Conservation (phyloP, 2,113 vertebrate genomes). For the Leuciscus idus region DNA sequence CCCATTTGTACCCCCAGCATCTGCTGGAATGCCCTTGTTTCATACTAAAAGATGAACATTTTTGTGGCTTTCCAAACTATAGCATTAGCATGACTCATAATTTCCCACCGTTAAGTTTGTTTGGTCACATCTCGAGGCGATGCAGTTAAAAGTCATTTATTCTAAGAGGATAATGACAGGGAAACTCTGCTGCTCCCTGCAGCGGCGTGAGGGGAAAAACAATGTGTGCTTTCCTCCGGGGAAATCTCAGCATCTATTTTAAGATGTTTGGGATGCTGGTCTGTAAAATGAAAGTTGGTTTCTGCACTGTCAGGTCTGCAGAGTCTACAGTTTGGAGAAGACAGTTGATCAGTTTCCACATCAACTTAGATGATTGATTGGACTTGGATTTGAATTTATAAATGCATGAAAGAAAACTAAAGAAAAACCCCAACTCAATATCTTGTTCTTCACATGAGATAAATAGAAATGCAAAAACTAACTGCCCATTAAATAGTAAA, state of each 20-base stretch:
- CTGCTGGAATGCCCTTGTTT: not conserved
- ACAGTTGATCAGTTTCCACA: not conserved
- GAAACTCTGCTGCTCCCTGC: conserved; percentile 6
- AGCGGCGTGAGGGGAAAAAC: not conserved
- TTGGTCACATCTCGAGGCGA: not conserved
- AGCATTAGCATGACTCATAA: conserved; percentile 26
- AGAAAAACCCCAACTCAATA: not conserved
- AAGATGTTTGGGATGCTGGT: conserved; percentile 1
- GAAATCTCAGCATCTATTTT: conserved; percentile 19
- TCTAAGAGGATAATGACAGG: conserved; percentile 16
- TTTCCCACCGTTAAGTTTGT: not conserved
- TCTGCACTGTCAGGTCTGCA: not conserved
- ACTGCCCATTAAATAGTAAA: not conserved
- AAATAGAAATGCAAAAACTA: not conserved
- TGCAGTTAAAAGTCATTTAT: conserved; percentile 20
- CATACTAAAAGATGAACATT: not conserved
- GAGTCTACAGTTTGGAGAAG: not conserved
- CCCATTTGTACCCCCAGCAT: not conserved
- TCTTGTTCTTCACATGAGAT: not conserved
- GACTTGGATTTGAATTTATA: no score
- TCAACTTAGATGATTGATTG: no score
- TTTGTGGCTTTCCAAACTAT: not conserved
- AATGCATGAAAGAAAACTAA: not conserved
- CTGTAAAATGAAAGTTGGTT: conserved; percentile 15
- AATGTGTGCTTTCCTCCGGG: conserved; percentile 1